Evolutionary conservation across 2,113 vertebrate genomes (phyloP).

Genomic region (Dicrurus megarhynchus): DNA sequence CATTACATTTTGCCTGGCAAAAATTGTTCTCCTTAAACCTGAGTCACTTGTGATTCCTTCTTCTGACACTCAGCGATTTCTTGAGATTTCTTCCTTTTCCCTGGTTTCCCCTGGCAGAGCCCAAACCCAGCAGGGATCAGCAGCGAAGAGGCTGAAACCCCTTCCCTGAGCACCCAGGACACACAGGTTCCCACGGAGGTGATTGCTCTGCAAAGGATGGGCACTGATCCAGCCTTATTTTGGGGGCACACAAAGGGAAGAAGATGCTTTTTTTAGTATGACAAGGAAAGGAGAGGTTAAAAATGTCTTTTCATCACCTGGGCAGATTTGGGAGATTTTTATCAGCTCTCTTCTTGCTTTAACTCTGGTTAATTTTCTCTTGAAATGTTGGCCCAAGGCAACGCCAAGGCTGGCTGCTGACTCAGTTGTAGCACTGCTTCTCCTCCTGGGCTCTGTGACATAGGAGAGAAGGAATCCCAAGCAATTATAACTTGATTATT

Average conservation of each 20-base stretch:
- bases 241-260: not conserved
- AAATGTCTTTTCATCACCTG: not conserved
- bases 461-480: slow-evolving; percentile 47
- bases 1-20: slow-evolving; percentile 6
- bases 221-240: not conserved
- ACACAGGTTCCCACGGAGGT: accelerated
- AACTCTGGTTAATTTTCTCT: not conserved
- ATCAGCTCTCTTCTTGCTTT: not conserved
- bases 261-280: not conserved
- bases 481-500: slow-evolving; percentile 25
- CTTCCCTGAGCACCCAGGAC: not conserved
- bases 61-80: not conserved
- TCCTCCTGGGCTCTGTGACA: slow-evolving; percentile 10
- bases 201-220: not conserved
- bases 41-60: not conserved
- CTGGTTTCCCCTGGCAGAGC: not conserved
- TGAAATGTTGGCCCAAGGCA: not conserved
- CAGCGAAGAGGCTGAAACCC: not conserved
- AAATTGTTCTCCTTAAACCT: not conserved
- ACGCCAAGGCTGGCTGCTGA: not conserved
- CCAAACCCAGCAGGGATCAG: not conserved
- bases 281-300: not conserved
- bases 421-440: slow-evolving; percentile 21
- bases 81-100: not conserved
- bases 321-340: not conserved